Evolutionary conservation across 2,113 vertebrate species (phyloP).

Genomic region (Pedionomus torquatus): DNA sequence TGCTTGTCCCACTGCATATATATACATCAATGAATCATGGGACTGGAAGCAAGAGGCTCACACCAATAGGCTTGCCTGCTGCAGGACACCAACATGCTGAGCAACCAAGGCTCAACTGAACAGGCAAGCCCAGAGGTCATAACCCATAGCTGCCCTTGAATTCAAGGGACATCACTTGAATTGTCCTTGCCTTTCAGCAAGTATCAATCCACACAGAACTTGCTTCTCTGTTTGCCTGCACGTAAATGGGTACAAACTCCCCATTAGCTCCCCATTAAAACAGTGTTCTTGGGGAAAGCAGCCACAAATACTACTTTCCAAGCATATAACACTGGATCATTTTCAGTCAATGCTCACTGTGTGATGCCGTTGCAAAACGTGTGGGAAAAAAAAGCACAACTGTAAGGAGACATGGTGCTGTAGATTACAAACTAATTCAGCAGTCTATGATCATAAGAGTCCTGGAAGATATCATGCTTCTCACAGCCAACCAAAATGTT

Average conservation of each 20-base stretch:
- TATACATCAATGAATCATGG: background rate
- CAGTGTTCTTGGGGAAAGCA: background rate
- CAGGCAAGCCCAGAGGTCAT: rapidly evolving
- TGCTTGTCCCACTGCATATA: too few species aligned
- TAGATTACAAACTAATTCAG: background rate
- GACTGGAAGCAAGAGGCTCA: background rate
- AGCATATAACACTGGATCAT: background rate
- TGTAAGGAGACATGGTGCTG: background rate
- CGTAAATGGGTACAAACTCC: background rate
- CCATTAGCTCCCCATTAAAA: background rate
- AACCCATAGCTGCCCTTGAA: background rate
- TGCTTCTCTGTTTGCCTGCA: background rate
- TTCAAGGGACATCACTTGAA: background rate
- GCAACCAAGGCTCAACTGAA: background rate
- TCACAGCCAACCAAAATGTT: background rate
- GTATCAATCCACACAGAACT: background rate
- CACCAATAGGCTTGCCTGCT: background rate
- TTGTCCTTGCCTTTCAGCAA: background rate
- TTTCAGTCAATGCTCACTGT: background rate
- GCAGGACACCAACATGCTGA: background rate
- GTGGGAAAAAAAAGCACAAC: background rate
- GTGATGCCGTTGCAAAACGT: background rate
- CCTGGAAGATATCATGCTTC: background rate
- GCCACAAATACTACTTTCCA: background rate
- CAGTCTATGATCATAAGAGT: background rate